A percentile compares a stretch with the other conserved stretches of the same genome.
Conservation (phyloP, 2,888 invertebrate species). For the Resseliella maxima region DNA sequence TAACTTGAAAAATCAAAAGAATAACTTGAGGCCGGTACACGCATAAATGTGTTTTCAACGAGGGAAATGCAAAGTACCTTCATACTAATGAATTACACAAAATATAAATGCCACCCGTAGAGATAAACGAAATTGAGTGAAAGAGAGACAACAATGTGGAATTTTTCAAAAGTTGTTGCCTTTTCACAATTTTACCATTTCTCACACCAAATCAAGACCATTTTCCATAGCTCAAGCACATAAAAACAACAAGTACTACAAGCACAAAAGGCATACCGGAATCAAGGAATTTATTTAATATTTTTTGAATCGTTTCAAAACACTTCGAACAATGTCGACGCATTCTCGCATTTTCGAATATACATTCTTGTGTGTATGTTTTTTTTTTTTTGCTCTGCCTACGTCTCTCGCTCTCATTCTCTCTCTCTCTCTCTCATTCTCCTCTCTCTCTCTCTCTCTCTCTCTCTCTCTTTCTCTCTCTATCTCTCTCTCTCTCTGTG, state of each 20-base stretch:
- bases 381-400: too few relatives aligned
- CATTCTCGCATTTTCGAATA: background rate
- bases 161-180: background rate
- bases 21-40: background rate
- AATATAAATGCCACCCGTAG: too few relatives aligned
- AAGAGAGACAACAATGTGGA: background rate
- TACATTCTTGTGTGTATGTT: too few relatives aligned
- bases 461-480: too few relatives aligned
- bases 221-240: background rate
- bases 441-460: too few relatives aligned
- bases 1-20: background rate
- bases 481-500: too few relatives aligned
- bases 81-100: slow-evolving; percentile 27
- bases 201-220: background rate
- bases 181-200: background rate
- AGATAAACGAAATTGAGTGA: background rate
- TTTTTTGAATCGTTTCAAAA: background rate
- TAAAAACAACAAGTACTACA: background rate
- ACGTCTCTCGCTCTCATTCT: too few relatives aligned
- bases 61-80: slow-evolving; percentile 5
- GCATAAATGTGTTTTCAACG: slow-evolving; percentile 11
- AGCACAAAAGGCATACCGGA: background rate
- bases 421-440: too few relatives aligned
- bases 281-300: slow-evolving; percentile 12
- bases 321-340: background rate